Evolutionary conservation across 2,888 invertebrate genomes (phyloP).

Genomic region (Melitaea athalia): DNA sequence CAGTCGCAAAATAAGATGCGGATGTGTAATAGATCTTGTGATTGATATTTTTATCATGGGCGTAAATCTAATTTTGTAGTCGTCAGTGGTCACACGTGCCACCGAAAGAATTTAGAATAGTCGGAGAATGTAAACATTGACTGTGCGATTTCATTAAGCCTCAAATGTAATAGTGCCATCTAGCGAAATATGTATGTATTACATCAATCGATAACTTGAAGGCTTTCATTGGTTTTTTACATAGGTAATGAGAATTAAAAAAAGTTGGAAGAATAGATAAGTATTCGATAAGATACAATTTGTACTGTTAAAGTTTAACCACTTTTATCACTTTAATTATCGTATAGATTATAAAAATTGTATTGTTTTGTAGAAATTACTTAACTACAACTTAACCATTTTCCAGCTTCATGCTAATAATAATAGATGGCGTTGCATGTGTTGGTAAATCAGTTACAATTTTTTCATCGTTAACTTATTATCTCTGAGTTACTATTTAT

Average conservation of each 20-base stretch:
- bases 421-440: constrained; percentile 54
- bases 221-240: constrained; percentile 11
- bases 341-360: not conserved
- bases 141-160: constrained; percentile 33
- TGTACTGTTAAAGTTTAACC: not conserved
- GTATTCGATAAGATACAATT: not conserved
- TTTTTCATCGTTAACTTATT: constrained; percentile 26
- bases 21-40: constrained; percentile 25
- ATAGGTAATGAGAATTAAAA: not conserved
- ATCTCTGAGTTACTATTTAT: not conserved
- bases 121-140: constrained; percentile 31
- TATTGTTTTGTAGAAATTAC: not conserved
- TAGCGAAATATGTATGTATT: constrained; percentile 34
- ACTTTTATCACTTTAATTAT: not conserved
- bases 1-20: constrained; percentile 23
- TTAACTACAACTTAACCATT: constrained; percentile 22
- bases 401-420: constrained; percentile 22
- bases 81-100: constrained; percentile 16
- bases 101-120: constrained; percentile 16
- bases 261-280: not conserved
- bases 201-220: constrained; percentile 19
- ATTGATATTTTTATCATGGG: constrained; percentile 25
- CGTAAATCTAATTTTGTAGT: constrained; percentile 23
- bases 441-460: constrained; percentile 63
- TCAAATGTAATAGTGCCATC: constrained; percentile 49